Evolutionary conservation across 2,888 invertebrate genomes (phyloP), one percentile per base, ranked within the genome.

Genomic region (Neuroscelio doddi): DNA sequence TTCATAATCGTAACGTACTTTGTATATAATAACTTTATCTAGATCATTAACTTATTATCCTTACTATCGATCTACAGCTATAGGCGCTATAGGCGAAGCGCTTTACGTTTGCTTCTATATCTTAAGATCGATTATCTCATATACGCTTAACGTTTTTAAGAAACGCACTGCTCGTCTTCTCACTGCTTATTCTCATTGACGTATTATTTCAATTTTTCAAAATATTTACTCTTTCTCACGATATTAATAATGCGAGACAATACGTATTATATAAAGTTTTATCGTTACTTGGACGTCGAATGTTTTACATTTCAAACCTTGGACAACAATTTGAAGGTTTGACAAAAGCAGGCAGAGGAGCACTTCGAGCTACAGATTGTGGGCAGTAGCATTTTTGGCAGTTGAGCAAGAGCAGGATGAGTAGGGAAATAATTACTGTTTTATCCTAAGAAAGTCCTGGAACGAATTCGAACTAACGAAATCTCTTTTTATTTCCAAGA

Each of bases 61-160:
- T 46, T 64, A 36, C 38, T 59, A 59, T 59, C 58, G 44, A 53
- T 53, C 57, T 57, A 52, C 49, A 41, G 42, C 69, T n/a, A n/a
- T n/a, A n/a, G n/a, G 66, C 73, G 68, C 74, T 74, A 64, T 76
- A 73, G 72, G 70, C 74, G 73, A 76, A 74, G 71, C 70, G 71
- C 69, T 44, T 47, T 55, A 51, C 59, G 55, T 55, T 59, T 58
- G 64, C 21, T 21, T 21, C 21, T n/a, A 58, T 64, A 58, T 58
- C 42, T 39, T 58, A 55, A 50, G 50, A 55, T 51, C 51, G 55
- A 24, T 55, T 64, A 42, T 59, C 51, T 49, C 50, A 12, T 55
- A 55, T 44, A 3, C 21, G 21, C 21, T 21, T 21, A 21, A 21
- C 5, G 21, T 3, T 21, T 53, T 49, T 55, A 38, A 41, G 47